Evolutionary conservation across 2,113 vertebrate species (phyloP).

Genomic region (Scolopax mira): DNA sequence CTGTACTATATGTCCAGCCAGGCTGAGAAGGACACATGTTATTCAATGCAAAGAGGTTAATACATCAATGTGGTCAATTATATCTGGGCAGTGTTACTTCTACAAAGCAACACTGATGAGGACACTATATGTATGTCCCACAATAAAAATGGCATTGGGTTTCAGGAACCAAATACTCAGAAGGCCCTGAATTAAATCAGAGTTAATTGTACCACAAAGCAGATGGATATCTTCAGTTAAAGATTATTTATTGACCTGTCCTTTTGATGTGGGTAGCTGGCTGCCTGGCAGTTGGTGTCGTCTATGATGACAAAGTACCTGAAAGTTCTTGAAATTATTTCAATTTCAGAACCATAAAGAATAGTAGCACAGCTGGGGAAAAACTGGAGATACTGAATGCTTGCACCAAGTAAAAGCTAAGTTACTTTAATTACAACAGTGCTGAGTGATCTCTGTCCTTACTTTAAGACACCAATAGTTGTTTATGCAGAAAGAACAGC

Average conservation of each 20-base stretch:
- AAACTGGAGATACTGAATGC: background rate
- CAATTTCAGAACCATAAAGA: background rate
- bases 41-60: background rate
- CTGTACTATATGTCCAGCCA: background rate
- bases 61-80: background rate
- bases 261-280: background rate
- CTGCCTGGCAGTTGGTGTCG: background rate
- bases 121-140: background rate
- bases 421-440: background rate
- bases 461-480: conserved; percentile 1
- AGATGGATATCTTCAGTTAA: conserved; percentile 15
- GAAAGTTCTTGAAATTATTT: background rate
- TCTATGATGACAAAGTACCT: background rate
- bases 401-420: background rate
- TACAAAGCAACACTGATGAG: background rate
- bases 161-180: conserved; percentile 33
- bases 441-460: conserved; percentile 1
- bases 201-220: conserved; percentile 24
- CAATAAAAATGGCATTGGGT: conserved; percentile 12
- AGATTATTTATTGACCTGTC: conserved; percentile 39
- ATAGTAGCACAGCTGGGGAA: background rate
- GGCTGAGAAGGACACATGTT: background rate
- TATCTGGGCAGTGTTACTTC: background rate
- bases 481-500: conserved; percentile 7
- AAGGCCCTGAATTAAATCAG: conserved; percentile 6